Base-by-base conservation (phyloP, 2,888 invertebrate species). In the Mantis religiosa region DNA sequence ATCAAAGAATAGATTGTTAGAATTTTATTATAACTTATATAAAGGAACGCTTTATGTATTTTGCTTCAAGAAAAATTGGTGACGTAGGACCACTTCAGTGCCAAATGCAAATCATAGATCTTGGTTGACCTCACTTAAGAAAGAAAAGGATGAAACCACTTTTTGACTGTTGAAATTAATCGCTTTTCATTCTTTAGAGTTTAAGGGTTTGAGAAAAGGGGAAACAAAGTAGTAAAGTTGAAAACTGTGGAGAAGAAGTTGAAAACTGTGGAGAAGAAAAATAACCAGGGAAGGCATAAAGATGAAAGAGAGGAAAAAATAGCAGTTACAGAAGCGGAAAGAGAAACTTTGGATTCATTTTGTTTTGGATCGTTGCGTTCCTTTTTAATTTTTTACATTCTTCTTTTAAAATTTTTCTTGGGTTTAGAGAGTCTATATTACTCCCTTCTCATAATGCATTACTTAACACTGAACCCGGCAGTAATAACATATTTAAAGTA, bases 121-220 rank as follows among this genome's bases (percentile, higher is more conserved):
- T 87, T 41, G 84, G 87, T 87, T 84, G 87, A 89, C 84, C 87
- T 87, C 27, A 20, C 71, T 85, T 28, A 47, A 14, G 85, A 89
- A 89, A 89, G 88, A 88, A 88, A 88, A 20, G 25, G 54, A 71
- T 20, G 6, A 71, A 20, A 71, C 15, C 88, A 27, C 28, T 88
- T 83, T 83, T 88, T 88, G 88, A 83, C 86, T 82, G 84, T 86
- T 71, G 83, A 89, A 89, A 89, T 89, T 89, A 89, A 89, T 89
- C 71, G 89, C 82, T 82, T 86, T 84, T 83, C 89, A 86, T 89
- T 89, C 89, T 89, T 89, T 82, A 86, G n/a, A 83, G 82, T 89
- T 89, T 83, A 28, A 86, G n/a, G 89, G 81, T 81, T 83, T 84
- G 81, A 84, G 27, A 85, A 89, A 87, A 87, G 89, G 84, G 34